phyloP scores from a whole-genome alignment of 2,797 vertebrate species.

The Presbytis comata region DNA sequence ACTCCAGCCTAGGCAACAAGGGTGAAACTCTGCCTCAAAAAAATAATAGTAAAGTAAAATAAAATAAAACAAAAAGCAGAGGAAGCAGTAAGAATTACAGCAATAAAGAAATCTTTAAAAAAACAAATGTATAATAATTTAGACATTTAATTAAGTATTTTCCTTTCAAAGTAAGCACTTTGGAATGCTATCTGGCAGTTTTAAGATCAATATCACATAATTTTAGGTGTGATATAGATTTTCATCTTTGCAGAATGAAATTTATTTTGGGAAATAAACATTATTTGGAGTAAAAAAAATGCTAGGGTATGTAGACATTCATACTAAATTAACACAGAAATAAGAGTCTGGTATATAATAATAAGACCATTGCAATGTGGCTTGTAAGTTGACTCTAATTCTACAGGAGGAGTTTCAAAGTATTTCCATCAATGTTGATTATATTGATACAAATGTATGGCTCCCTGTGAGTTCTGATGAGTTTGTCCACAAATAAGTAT shows the following conservation, averaged over 20 bases:
- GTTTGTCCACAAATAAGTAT: neutral
- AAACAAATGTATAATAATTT: neutral
- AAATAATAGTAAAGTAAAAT: neutral
- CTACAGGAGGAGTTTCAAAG: neutral
- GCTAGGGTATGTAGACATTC: neutral
- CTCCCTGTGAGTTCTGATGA: neutral
- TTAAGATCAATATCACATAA: neutral
- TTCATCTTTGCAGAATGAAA: neutral
- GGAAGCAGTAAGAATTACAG: neutral
- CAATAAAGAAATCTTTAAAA: neutral
- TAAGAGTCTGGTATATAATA: neutral
- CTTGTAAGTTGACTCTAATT: neutral
- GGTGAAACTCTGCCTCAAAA: neutral
- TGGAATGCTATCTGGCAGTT: neutral
- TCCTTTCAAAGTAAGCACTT: neutral
- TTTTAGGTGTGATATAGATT: neutral
- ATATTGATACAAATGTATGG: neutral
- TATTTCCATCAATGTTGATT: neutral
- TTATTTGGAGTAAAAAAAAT: neutral
- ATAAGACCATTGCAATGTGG: neutral
- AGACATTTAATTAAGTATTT: neutral
- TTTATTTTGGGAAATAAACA: constrained; percentile 32
- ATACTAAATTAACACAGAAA: neutral
- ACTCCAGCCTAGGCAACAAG: neutral
- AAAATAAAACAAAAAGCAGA: neutral